A percentile compares a stretch with the other conserved stretches of the same genome.
These are phyloP conservation scores for Ophiodon elongatus DNA, from an alignment of 2,113 vertebrate species.

Conservation along the genomic window DNA sequence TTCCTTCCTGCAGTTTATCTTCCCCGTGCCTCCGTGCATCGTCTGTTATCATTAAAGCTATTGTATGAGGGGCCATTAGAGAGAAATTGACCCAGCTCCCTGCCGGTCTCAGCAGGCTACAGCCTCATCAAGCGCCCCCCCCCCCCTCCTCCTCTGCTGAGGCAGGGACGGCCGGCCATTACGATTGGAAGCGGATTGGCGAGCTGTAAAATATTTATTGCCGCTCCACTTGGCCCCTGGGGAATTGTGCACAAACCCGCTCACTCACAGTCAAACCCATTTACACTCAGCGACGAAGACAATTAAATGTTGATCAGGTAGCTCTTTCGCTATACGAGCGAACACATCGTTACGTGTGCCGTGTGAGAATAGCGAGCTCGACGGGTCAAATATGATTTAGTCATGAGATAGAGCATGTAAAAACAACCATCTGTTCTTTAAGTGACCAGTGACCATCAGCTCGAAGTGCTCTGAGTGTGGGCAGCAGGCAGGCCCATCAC, in stretches of 20 bases:
- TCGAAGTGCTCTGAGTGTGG: conserved; percentile 23
- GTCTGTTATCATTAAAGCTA: conserved; percentile 69
- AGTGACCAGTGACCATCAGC: conserved; percentile 11
- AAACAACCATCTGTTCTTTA: background rate
- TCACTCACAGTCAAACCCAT: conserved; percentile 45
- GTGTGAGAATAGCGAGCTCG: background rate
- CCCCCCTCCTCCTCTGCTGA: conserved; percentile 29
- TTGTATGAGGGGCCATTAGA: conserved; percentile 70
- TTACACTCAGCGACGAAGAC: conserved; percentile 32
- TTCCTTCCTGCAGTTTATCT: conserved; percentile 63
- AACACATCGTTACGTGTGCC: background rate
- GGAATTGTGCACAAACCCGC: conserved; percentile 39
- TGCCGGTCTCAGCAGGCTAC: conserved; percentile 67
- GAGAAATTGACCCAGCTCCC: conserved; percentile 75
- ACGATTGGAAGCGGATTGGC: conserved; percentile 47
- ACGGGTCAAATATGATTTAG: conserved; percentile 7
- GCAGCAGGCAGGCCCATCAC: conserved; percentile 45
- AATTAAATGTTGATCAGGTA: conserved; percentile 53
- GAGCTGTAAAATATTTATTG: conserved; percentile 71
- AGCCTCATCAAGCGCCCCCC: conserved; percentile 50
- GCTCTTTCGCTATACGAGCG: conserved; percentile 29
- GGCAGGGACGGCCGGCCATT: conserved; percentile 45
- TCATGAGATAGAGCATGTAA: background rate
- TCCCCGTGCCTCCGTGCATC: background rate
- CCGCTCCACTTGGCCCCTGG: conserved; percentile 44